A percentile compares a stretch with the other conserved stretches of the same genome.
These are phyloP conservation scores for Drosophila kambysellisi DNA, from an alignment of 2,888 invertebrate genomes.

Conservation along the genomic window DNA sequence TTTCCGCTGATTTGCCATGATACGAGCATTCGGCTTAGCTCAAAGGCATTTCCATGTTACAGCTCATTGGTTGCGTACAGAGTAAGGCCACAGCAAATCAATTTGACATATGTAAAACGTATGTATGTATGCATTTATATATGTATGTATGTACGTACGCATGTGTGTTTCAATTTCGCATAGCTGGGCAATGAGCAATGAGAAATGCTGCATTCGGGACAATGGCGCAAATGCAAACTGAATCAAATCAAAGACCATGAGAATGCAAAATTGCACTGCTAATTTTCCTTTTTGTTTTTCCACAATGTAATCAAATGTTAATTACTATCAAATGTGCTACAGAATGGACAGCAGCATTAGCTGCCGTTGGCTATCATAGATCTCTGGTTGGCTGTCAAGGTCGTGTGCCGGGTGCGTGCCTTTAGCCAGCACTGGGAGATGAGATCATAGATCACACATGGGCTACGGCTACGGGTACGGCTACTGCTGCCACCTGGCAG, in stretches of 20 bases:
- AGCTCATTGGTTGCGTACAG: conserved; percentile 64
- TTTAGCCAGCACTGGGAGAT: conserved; percentile 48
- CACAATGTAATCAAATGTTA: conserved; percentile 58
- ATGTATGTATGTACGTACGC: background rate
- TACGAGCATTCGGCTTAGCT: conserved; percentile 58
- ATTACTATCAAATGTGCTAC: conserved; percentile 65
- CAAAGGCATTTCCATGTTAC: conserved; percentile 70
- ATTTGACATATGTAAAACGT: conserved; percentile 62
- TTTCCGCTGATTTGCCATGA: conserved; percentile 59
- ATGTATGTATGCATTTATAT: background rate
- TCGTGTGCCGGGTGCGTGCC: conserved; percentile 68
- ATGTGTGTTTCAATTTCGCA: conserved; percentile 45
- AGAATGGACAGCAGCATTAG: conserved; percentile 19
- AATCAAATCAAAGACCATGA: conserved; percentile 21
- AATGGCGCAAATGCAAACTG: conserved; percentile 27
- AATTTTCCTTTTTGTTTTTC: conserved; percentile 11
- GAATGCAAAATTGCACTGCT: conserved; percentile 28
- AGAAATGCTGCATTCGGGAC: conserved; percentile 20
- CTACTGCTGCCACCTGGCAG: conserved; percentile 40
- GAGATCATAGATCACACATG: conserved; percentile 64
- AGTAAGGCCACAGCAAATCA: conserved; percentile 64
- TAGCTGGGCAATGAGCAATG: conserved; percentile 42
- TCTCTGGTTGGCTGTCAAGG: conserved; percentile 56
- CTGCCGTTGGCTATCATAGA: conserved; percentile 33
- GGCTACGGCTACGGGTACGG: background rate